These are phyloP conservation scores for Podabrus alpinus DNA, from an alignment of 2,888 invertebrate species.

Conservation along the genomic window DNA sequence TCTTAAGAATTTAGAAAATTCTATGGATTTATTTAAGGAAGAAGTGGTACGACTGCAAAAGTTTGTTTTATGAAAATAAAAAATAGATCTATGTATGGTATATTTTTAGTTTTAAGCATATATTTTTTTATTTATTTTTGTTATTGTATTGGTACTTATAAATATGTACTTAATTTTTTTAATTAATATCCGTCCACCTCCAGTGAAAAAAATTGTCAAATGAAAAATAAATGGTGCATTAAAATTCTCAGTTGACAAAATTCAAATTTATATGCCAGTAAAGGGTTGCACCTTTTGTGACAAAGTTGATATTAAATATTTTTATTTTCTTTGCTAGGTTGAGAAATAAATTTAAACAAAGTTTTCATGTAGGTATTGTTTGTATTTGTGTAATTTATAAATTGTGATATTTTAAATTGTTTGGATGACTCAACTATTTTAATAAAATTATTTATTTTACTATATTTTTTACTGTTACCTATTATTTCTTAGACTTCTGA, in stretches of 20 bases:
- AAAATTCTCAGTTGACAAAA: not conserved
- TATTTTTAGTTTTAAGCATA: not conserved
- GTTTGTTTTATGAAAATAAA: not conserved
- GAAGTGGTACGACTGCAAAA: not conserved
- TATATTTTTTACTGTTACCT: no score
- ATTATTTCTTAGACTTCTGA: no score
- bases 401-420: not conserved
- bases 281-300: not conserved
- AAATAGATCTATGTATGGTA: not conserved
- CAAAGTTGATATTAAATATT: not conserved
- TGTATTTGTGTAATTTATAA: not conserved
- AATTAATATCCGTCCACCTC: not conserved
- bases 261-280: not conserved
- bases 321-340: not conserved
- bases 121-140: not conserved
- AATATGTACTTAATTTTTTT: not conserved
- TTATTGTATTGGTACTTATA: not conserved
- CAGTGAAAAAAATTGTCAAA: not conserved
- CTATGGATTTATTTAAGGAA: not conserved
- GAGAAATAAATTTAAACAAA: not conserved
- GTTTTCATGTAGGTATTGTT: not conserved
- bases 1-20: not conserved
- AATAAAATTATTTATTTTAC: not conserved
- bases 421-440: not conserved
- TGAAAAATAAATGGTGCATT: not conserved